phyloP scores from a whole-genome alignment of 2,888 invertebrate species.

The Xestia c-nigrum region DNA sequence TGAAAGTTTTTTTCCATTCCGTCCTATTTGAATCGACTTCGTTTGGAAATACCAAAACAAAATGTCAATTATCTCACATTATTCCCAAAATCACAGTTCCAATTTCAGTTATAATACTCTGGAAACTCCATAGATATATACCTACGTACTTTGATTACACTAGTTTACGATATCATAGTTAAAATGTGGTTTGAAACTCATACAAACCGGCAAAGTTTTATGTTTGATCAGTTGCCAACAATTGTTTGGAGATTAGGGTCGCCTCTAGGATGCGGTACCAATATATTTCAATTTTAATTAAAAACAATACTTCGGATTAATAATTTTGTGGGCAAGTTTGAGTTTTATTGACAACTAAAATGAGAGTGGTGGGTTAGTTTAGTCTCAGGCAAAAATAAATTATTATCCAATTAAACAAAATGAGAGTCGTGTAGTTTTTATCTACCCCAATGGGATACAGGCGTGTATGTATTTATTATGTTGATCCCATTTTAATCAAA shows the following conservation, averaged over 20 bases:
- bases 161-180: conserved; percentile 66
- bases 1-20: not conserved
- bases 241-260: conserved; percentile 65
- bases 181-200: conserved; percentile 66
- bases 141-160: conserved; percentile 57
- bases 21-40: too few species aligned
- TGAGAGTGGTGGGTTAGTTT: not conserved
- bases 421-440: not conserved
- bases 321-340: conserved; percentile 10
- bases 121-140: not conserved
- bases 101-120: not conserved
- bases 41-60: not conserved
- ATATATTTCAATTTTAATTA: conserved; percentile 55
- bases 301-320: conserved; percentile 27
- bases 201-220: conserved; percentile 62
- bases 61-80: conserved; percentile 1
- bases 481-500: not conserved
- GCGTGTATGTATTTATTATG: not conserved
- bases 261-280: conserved; percentile 26
- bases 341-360: conserved; percentile 21
- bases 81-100: not conserved
- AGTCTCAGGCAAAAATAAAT: not conserved
- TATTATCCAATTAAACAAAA: not conserved
- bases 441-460: not conserved
- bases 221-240: conserved; percentile 68